Percentiles rank a stretch among this genome's conserved stretches.
These are phyloP conservation scores for Aythya baeri DNA, from an alignment of 2,113 vertebrate genomes.

Conservation along the genomic window DNA sequence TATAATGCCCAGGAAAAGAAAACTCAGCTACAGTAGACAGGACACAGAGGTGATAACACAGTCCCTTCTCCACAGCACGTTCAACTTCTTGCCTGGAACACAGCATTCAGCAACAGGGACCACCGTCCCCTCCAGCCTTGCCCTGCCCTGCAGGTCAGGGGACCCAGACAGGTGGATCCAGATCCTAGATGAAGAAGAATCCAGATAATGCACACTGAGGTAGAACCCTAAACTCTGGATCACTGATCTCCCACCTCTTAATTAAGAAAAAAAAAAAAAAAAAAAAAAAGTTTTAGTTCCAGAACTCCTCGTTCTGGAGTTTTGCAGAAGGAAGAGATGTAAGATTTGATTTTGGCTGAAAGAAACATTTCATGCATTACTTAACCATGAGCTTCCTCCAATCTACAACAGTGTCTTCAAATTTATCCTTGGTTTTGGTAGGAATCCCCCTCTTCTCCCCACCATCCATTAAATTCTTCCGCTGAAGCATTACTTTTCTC, in stretches of 20 bases:
- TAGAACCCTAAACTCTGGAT: not conserved
- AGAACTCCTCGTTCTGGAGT: not conserved
- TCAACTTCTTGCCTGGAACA: not conserved
- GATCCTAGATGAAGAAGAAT: not conserved
- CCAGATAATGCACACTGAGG: not conserved
- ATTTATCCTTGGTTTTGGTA: fast-evolving
- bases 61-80: fast-evolving
- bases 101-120: not conserved
- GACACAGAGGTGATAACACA: not conserved
- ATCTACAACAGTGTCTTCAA: not conserved
- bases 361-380: not conserved
- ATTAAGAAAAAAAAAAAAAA: not conserved
- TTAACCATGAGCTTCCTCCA: not conserved
- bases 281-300: not conserved
- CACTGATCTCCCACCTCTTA: not conserved
- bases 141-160: fast-evolving
- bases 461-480: not conserved
- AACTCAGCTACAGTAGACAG: not conserved
- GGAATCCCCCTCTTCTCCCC: not conserved
- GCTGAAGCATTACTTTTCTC: not conserved
- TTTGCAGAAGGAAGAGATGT: not conserved
- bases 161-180: not conserved
- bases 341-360: not conserved
- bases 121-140: not conserved
- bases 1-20: not conserved